Percentiles rank a stretch among this genome's conserved stretches.
phyloP scores from a whole-genome alignment of 2,888 invertebrate genomes.

The Schizaphis graminum region DNA sequence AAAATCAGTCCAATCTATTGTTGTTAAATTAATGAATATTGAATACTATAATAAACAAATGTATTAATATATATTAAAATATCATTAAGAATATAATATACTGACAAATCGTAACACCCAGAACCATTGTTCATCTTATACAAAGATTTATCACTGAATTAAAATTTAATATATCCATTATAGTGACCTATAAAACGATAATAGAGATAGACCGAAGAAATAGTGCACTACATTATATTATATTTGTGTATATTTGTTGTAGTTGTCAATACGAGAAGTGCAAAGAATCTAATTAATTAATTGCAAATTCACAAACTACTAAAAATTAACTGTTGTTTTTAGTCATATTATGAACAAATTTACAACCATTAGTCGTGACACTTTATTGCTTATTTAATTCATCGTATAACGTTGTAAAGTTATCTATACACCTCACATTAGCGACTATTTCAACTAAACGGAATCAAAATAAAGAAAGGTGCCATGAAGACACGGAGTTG shows the following conservation, averaged over 20 bases:
- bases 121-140: background rate
- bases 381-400: conserved; percentile 44
- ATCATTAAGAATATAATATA: background rate
- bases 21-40: background rate
- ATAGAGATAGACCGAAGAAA: background rate
- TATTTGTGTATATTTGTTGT: background rate
- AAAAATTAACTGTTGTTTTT: background rate
- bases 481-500: background rate
- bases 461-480: background rate
- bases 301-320: background rate
- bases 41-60: background rate
- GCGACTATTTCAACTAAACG: background rate
- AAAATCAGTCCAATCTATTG: background rate
- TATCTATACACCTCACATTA: background rate
- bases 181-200: background rate
- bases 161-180: background rate
- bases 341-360: background rate
- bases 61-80: background rate
- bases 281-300: background rate
- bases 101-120: background rate
- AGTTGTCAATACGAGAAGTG: background rate
- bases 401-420: background rate
- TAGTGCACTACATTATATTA: background rate
- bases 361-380: background rate
- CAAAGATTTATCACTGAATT: background rate